phyloP scores from a whole-genome alignment of 1,140 invertebrate species.

The Ruditapes philippinarum region DNA sequence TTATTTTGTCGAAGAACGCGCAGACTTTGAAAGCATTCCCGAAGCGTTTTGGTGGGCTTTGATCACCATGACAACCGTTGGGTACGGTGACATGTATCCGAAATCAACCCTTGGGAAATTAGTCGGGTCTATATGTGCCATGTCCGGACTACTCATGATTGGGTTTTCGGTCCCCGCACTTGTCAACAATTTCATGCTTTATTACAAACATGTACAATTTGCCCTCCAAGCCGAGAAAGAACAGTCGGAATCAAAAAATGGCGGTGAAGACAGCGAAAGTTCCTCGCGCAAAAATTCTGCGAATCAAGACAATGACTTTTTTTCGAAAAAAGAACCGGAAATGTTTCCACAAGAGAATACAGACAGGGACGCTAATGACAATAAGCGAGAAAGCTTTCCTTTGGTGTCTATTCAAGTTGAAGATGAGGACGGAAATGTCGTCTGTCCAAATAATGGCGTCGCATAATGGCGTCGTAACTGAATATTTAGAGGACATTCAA shows the following conservation, averaged over 20 bases:
- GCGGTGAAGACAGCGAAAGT: background rate
- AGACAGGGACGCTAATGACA: slow-evolving; percentile 12
- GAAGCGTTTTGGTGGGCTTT: slow-evolving; percentile 87
- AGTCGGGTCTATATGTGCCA: slow-evolving; percentile 90
- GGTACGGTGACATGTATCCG: slow-evolving; percentile 86
- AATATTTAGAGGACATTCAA: too few relatives aligned
- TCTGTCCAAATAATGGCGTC: background rate
- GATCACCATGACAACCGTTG: slow-evolving; percentile 88
- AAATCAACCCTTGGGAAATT: slow-evolving; percentile 76
- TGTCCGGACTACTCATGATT: slow-evolving; percentile 99
- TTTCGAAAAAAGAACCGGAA: too few relatives aligned
- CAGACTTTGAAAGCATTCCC: slow-evolving; percentile 79
- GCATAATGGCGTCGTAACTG: too few relatives aligned
- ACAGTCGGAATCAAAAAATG: background rate
- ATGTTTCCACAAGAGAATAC: background rate
- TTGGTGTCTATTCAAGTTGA: slow-evolving; percentile 1
- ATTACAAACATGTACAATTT: slow-evolving; percentile 67
- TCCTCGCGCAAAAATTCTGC: background rate
- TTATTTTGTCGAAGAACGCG: slow-evolving; percentile 88
- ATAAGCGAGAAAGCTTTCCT: background rate
- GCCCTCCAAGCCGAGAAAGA: slow-evolving; percentile 47
- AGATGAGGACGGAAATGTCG: background rate
- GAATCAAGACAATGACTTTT: too few relatives aligned
- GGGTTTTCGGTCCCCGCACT: slow-evolving; percentile 84
- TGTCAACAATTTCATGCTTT: slow-evolving; percentile 66